Percentiles rank a stretch among this genome's conserved stretches.
phyloP scores from a whole-genome alignment of 2,888 invertebrate species.

The Scaptomyza parva region DNA sequence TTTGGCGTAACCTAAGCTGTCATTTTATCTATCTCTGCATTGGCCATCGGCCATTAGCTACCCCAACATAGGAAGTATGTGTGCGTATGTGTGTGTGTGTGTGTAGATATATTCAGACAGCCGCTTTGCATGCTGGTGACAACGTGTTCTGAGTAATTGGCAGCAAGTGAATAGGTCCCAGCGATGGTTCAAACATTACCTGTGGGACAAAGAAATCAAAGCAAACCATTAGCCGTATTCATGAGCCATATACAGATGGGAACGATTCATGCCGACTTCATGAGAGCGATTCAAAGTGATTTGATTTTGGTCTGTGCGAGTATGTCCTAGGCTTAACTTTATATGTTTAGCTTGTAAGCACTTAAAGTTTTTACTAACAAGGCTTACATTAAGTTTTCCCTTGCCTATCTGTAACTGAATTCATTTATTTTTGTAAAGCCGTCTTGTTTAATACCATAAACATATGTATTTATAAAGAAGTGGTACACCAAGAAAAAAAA shows the following conservation, averaged over 20 bases:
- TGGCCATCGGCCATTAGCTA: not conserved
- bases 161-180: not conserved
- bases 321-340: not conserved
- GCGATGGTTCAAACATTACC: not conserved
- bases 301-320: not conserved
- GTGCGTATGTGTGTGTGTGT: constrained; percentile 4
- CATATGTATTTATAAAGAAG: no score
- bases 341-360: not conserved
- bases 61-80: no score
- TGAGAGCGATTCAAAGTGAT: not conserved
- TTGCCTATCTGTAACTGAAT: no score
- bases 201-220: not conserved
- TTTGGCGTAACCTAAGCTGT: constrained; percentile 39
- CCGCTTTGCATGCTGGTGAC: not conserved
- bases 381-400: no score
- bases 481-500: no score
- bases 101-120: not conserved
- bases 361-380: no score
- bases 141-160: not conserved
- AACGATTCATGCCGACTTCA: not conserved
- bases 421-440: no score
- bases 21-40: constrained; percentile 2
- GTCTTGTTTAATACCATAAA: no score
- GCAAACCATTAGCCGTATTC: not conserved
- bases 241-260: not conserved